Percentiles rank a stretch among this genome's conserved stretches.
phyloP scores from a whole-genome alignment of 2,113 vertebrate species.

The Gnathonemus longibarbis region DNA sequence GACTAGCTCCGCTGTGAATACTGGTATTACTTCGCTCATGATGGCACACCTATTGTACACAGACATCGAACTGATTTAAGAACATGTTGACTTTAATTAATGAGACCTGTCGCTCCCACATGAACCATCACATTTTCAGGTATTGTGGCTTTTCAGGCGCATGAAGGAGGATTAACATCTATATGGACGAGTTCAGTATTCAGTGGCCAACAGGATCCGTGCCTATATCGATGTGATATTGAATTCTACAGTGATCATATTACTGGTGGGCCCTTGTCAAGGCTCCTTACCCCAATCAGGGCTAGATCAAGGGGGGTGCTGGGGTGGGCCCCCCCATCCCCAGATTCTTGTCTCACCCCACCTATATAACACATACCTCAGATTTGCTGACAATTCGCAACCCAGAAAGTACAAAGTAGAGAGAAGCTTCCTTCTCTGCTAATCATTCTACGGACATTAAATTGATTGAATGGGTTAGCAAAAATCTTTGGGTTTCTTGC shows the following conservation, averaged over 20 bases:
- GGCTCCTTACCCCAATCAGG: no score
- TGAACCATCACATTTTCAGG: not conserved
- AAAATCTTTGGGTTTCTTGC: not conserved
- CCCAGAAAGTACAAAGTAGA: not conserved
- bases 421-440: not conserved
- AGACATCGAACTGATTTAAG: not conserved
- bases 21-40: not conserved
- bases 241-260: not conserved
- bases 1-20: not conserved
- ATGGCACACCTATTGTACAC: not conserved
- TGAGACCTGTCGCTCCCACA: not conserved
- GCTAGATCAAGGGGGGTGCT: no score
- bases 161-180: not conserved
- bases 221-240: not conserved
- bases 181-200: not conserved
- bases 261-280: not conserved
- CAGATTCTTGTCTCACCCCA: no score
- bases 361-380: not conserved
- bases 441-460: not conserved
- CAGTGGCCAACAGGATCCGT: not conserved
- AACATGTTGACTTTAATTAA: not conserved
- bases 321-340: no score
- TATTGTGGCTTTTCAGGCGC: not conserved
- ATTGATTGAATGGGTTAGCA: not conserved
- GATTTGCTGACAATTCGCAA: no score